Evolutionary conservation across 2,888 invertebrate genomes (phyloP).

Genomic region (Aricia artaxerxes): DNA sequence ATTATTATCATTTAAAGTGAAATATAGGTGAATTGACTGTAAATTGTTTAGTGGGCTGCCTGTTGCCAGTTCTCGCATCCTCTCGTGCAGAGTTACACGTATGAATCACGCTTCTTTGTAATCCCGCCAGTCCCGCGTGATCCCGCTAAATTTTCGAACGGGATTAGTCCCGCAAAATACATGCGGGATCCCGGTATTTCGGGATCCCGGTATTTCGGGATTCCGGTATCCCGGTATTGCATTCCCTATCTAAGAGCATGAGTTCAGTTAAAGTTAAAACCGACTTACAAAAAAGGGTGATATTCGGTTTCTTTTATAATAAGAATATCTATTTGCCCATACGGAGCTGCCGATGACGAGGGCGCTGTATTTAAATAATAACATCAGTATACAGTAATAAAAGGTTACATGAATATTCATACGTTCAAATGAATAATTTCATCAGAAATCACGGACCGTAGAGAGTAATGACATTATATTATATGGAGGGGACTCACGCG

Average conservation of each 20-base stretch:
- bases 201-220: too few species aligned
- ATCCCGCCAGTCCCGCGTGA: too few species aligned
- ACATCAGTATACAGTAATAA: background rate
- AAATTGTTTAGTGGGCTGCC: too few species aligned
- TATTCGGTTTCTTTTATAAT: background rate
- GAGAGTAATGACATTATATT: background rate
- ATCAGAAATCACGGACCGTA: constrained; percentile 10
- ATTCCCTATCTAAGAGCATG: background rate
- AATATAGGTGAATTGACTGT: too few species aligned
- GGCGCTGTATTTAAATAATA: background rate
- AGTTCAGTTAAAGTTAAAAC: background rate
- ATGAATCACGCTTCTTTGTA: too few species aligned
- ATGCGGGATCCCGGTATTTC: too few species aligned
- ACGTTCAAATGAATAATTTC: background rate
- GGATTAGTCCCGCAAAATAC: too few species aligned
- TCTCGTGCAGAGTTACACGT: too few species aligned
- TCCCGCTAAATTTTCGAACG: too few species aligned
- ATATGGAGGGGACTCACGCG: constrained; percentile 43
- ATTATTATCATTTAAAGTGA: too few species aligned
- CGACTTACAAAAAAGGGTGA: background rate
- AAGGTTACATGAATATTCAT: constrained; percentile 12
- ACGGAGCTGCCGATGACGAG: background rate
- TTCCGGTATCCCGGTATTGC: too few species aligned
- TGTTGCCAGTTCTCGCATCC: too few species aligned
- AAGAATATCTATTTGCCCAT: background rate